Evolutionary conservation across 2,888 invertebrate species (phyloP).

Genomic region (Chrysina gloriosa): DNA sequence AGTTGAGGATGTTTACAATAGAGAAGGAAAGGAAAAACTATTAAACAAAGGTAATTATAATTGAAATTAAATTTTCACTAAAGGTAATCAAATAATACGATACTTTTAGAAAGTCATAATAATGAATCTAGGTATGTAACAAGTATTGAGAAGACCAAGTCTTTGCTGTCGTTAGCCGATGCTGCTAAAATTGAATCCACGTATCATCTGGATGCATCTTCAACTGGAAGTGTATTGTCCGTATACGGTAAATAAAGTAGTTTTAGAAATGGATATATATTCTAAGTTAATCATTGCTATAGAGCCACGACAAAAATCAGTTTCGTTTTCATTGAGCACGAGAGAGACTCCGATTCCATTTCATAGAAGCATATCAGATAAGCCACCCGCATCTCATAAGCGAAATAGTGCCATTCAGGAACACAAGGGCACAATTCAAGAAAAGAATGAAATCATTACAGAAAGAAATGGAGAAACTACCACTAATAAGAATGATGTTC

Average conservation of each 20-base stretch:
- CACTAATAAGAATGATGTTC: neutral
- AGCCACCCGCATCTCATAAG: neutral
- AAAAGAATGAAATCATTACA: too few relatives aligned
- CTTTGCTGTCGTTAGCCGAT: slow-evolving; percentile 39
- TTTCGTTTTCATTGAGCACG: neutral
- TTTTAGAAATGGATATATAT: neutral
- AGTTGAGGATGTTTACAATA: slow-evolving; percentile 28
- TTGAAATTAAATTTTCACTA: neutral
- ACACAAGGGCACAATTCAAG: too few relatives aligned
- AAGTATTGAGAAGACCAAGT: neutral
- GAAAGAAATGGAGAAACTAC: too few relatives aligned
- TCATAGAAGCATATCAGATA: neutral
- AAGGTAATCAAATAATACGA: neutral
- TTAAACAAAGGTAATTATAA: slow-evolving; percentile 2
- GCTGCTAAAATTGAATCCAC: slow-evolving; percentile 63
- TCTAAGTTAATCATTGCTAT: neutral
- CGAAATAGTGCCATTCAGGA: too few relatives aligned
- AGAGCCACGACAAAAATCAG: neutral
- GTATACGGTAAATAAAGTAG: slow-evolving; percentile 41
- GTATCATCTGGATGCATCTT: slow-evolving; percentile 63
- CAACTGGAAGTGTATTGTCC: slow-evolving; percentile 58
- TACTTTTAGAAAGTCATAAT: neutral
- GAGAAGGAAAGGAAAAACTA: slow-evolving; percentile 14
- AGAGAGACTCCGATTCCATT: neutral
- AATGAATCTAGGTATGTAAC: neutral